Evolutionary conservation across 2,797 vertebrate species (phyloP).

Genomic region (Pantherophis vulpinus): DNA sequence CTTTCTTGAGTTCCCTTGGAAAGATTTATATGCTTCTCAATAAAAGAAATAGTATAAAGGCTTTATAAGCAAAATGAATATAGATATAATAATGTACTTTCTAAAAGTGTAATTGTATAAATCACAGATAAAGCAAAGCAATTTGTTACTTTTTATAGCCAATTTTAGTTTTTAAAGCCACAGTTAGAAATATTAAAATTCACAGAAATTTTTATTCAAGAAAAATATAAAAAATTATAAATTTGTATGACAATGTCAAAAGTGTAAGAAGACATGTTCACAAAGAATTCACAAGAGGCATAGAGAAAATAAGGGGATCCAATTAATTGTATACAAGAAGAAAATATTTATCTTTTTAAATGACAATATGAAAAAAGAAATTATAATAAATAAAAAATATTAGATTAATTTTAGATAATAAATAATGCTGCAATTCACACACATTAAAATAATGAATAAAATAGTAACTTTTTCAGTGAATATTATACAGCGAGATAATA

Average conservation of each 20-base stretch:
- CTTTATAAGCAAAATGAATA: not conserved
- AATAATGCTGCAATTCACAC: not conserved
- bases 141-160: not conserved
- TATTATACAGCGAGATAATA: not conserved
- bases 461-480: not conserved
- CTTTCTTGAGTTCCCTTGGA: not conserved
- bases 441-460: not conserved
- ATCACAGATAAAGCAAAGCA: not conserved
- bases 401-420: not conserved
- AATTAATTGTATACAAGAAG: not conserved
- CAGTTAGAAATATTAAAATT: not conserved
- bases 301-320: not conserved
- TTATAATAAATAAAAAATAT: not conserved
- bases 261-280: not conserved
- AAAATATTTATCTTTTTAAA: not conserved
- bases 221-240: not conserved
- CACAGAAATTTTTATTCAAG: not conserved
- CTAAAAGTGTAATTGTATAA: not conserved
- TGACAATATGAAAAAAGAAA: not conserved
- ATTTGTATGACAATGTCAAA: not conserved
- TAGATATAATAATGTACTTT: not conserved
- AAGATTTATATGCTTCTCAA: not conserved
- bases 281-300: not conserved
- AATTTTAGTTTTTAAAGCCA: not conserved
- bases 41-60: not conserved